phyloP scores from a whole-genome alignment of 2,113 vertebrate species.

The Empidonax traillii region DNA sequence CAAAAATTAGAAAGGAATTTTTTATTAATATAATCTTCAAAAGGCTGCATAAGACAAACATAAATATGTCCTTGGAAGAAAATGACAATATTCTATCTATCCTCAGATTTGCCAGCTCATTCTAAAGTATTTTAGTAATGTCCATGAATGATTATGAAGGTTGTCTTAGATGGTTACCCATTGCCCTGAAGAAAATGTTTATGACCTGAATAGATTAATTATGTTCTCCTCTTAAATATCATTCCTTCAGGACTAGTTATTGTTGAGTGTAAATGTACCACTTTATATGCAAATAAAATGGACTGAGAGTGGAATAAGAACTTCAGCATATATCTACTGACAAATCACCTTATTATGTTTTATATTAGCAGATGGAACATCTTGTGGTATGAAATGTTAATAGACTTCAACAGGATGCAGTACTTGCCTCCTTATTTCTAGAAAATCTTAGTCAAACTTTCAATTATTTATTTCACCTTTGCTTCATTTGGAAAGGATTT shows the following conservation, averaged over 20 bases:
- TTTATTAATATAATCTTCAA: slow-evolving; percentile 25
- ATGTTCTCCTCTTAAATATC: slow-evolving; percentile 73
- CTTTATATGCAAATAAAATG: slow-evolving; percentile 82
- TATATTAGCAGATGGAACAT: slow-evolving; percentile 57
- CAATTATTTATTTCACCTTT: slow-evolving; percentile 27
- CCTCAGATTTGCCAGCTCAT: slow-evolving; percentile 43
- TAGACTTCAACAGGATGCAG: slow-evolving; percentile 40
- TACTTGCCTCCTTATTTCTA: slow-evolving; percentile 38
- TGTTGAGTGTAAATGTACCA: slow-evolving; percentile 73
- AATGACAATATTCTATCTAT: slow-evolving; percentile 17
- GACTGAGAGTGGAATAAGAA: slow-evolving; percentile 70
- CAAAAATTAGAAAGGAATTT: slow-evolving; percentile 13
- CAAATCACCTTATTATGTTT: slow-evolving; percentile 73
- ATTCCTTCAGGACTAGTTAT: slow-evolving; percentile 74
- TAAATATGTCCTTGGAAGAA: slow-evolving; percentile 41
- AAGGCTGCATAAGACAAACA: slow-evolving; percentile 20
- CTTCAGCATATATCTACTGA: slow-evolving; percentile 66
- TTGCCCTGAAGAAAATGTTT: slow-evolving; percentile 78
- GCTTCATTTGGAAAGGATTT: slow-evolving; percentile 4
- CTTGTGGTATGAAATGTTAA: slow-evolving; percentile 62
- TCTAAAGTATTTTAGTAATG: slow-evolving; percentile 47
- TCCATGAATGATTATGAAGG: slow-evolving; percentile 66
- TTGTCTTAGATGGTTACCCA: slow-evolving; percentile 63
- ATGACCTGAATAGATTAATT: slow-evolving; percentile 72
- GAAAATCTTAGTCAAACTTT: slow-evolving; percentile 17